Conservation (phyloP, 2,113 vertebrate species). For the Meleagris gallopavo region DNA sequence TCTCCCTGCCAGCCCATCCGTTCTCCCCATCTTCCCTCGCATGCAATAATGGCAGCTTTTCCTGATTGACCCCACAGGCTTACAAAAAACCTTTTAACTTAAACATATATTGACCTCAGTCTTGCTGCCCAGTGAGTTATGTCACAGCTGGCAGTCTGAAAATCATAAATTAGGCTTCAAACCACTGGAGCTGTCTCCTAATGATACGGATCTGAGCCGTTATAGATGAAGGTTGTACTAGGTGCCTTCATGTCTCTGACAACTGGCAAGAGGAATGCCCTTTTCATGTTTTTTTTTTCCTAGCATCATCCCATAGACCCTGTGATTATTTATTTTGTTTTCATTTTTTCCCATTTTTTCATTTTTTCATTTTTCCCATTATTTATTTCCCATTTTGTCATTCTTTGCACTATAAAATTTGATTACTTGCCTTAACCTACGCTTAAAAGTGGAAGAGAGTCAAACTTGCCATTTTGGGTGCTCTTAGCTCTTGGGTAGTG, state of each 20-base stretch:
- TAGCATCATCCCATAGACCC: not conserved
- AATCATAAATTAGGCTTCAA: conserved; percentile 71
- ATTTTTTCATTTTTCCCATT: not conserved
- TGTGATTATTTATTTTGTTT: not conserved
- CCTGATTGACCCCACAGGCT: conserved; percentile 70
- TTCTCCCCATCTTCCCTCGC: conserved; percentile 9
- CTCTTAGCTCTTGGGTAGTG: not conserved
- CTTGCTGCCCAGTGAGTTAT: conserved; percentile 77
- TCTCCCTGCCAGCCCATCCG: not conserved
- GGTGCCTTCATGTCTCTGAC: conserved; percentile 35
- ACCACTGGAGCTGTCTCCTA: conserved; percentile 64
- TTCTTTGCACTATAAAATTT: not conserved
- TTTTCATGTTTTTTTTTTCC: not conserved
- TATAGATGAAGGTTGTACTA: not conserved
- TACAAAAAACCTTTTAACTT: conserved; percentile 80
- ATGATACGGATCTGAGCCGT: not conserved
- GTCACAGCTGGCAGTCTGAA: conserved; percentile 69
- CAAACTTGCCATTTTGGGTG: not conserved
- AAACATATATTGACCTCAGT: conserved; percentile 80
- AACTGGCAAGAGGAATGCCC: not conserved
- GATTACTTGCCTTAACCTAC: not conserved
- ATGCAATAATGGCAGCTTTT: conserved; percentile 51
- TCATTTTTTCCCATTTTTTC: not conserved
- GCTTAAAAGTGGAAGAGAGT: not conserved
- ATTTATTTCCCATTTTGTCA: not conserved